Evolutionary conservation across 2,888 invertebrate genomes (phyloP), one percentile per base, ranked within the genome.

Genomic region (Pasiphila rectangulata): DNA sequence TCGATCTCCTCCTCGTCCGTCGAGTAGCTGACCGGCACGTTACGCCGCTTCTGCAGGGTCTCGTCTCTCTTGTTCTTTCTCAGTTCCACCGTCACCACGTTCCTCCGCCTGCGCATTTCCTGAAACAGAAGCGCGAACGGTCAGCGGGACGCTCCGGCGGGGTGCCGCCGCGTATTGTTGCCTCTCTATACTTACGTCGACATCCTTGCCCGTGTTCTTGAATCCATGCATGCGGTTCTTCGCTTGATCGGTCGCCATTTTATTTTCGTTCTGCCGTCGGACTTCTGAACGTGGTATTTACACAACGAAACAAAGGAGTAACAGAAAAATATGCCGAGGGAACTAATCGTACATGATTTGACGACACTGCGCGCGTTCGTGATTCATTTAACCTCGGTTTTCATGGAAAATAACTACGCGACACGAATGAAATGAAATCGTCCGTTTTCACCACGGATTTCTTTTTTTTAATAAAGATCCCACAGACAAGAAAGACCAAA

Each of bases 151-250:
- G 32, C 4, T 2, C n/a, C 17, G 17, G 10, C 9, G 17, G 9
- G 9, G 2, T 7, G 30, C 13, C 1, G 10, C 9, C 30, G 30
- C 16, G 20, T 17, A 29, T 20, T 15, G 20, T 32, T 34, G 21
- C 39, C 24, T 40, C 35, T 34, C 27, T 17, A 38, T 83, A 94
- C 96, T 94, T 91, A 98, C 98, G 91, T 98, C 98, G 89, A 97
- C 97, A 92, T 99, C 98, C 92, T 98, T 99, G 78, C 98, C 98
- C 92, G 97, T 97, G 92, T 99, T 98, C 94, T 99, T 99, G 90
- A 97, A 98, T 83, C 93, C 95, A 89, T 95, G 94, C 92, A 96
- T 93, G 90, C 96, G 94, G 92, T 93, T 94, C 91, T 94, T 94
- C 90, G 90, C 91, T 87, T 90, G 91, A 86, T 92, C 92, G 83